Percentiles rank a stretch among this genome's conserved stretches.
Conservation (phyloP, 2,888 invertebrate genomes). For the Sceliomorpha sp. region DNA sequence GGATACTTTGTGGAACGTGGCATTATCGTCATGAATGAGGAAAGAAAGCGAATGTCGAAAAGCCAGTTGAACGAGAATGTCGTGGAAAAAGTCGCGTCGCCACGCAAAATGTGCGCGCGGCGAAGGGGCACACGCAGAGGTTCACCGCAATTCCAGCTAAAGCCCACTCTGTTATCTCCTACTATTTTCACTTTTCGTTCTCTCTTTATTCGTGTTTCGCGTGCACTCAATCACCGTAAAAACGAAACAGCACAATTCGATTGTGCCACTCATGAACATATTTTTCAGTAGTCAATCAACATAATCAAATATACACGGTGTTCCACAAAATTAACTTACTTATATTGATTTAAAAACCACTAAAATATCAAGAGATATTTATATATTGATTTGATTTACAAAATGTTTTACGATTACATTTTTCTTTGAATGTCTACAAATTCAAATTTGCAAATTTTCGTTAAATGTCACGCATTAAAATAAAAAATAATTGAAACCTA, state of each 20-base stretch:
- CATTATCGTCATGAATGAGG: slow-evolving; percentile 24
- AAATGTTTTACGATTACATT: no score
- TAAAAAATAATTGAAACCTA: no score
- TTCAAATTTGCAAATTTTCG: no score
- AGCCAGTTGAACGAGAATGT: slow-evolving; percentile 60
- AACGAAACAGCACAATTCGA: slow-evolving; percentile 57
- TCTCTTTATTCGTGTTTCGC: slow-evolving; percentile 41
- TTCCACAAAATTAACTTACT: background rate
- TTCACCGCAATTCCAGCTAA: slow-evolving; percentile 74
- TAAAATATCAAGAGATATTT: no score
- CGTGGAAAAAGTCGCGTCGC: slow-evolving; percentile 62
- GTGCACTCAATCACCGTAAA: slow-evolving; percentile 66
- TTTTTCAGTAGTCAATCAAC: slow-evolving; percentile 41
- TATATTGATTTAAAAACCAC: background rate
- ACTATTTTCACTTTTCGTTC: slow-evolving; percentile 47
- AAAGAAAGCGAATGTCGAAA: slow-evolving; percentile 54
- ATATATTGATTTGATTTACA: no score
- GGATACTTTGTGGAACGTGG: slow-evolving; percentile 22
- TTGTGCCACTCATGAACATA: slow-evolving; percentile 37
- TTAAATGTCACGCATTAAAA: no score
- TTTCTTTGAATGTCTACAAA: no score
- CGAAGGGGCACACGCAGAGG: slow-evolving; percentile 66
- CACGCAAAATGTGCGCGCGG: slow-evolving; percentile 62
- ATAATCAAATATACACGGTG: slow-evolving; percentile 14
- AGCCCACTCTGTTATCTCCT: slow-evolving; percentile 50